Evolutionary conservation across 2,113 vertebrate species (phyloP).

Genomic region (Notarius quadriscutis): DNA sequence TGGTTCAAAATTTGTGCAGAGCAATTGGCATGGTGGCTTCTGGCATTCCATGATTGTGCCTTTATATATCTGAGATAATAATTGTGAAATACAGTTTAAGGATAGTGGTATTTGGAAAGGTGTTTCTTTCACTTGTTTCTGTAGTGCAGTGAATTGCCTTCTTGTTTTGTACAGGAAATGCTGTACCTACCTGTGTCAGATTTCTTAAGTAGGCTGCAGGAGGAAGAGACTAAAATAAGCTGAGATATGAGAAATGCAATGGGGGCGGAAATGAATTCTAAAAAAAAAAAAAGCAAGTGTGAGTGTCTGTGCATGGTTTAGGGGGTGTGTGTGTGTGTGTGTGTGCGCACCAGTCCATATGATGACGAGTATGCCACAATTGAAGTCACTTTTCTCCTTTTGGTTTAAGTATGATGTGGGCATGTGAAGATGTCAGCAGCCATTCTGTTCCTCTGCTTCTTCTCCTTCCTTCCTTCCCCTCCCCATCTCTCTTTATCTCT

Average conservation of each 20-base stretch:
- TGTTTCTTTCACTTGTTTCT: neutral
- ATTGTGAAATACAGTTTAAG: constrained; percentile 18
- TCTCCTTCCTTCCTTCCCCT: constrained; percentile 43
- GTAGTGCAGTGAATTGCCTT: constrained; percentile 13
- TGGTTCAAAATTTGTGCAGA: neutral
- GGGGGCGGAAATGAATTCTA: constrained; percentile 58
- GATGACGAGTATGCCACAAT: constrained; percentile 69
- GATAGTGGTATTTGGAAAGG: constrained; percentile 3
- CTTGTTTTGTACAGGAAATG: constrained; percentile 10
- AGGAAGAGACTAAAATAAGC: constrained; percentile 68
- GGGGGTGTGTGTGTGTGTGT: neutral
- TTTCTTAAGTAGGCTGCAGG: constrained; percentile 48
- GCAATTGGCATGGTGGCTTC: neutral
- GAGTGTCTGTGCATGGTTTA: constrained; percentile 5
- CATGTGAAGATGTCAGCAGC: constrained; percentile 33
- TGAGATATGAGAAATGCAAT: constrained; percentile 69
- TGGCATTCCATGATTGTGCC: neutral
- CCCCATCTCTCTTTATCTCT: constrained; percentile 49
- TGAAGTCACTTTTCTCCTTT: constrained; percentile 52
- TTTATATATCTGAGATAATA: neutral
- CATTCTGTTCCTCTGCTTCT: constrained; percentile 38
- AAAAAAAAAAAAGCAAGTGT: constrained; percentile 31
- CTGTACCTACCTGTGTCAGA: constrained; percentile 45
- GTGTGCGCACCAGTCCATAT: constrained; percentile 60
- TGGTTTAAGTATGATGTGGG: constrained; percentile 30